Percentiles rank a stretch among this genome's conserved stretches.
Evolutionary conservation across 2,797 vertebrate species (phyloP).

Genomic region (Rhodeus uyekii): DNA sequence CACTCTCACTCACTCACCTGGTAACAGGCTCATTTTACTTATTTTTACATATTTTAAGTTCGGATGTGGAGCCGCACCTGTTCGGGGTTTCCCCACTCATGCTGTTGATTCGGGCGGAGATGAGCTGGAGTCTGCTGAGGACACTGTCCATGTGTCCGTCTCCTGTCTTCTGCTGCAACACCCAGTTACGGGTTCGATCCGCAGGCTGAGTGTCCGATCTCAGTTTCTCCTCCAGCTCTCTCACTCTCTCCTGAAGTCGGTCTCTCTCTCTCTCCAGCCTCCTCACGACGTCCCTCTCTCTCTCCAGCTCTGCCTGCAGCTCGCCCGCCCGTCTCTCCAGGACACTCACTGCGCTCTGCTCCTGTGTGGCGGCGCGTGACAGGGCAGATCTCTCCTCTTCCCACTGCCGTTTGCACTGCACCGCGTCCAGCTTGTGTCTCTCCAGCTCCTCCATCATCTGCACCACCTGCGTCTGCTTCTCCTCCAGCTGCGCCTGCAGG

Average conservation of each 20-base stretch:
- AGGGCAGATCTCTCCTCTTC: conserved; percentile 81
- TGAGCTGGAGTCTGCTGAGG: conserved; percentile 78
- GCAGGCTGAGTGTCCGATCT: conserved; percentile 56
- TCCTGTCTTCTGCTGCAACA: conserved; percentile 82
- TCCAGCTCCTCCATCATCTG: conserved; percentile 86
- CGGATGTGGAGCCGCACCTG: conserved; percentile 76
- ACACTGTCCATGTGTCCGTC: conserved; percentile 75
- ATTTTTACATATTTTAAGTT: too few species aligned
- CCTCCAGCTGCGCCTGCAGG: conserved; percentile 83
- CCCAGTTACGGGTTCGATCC: conserved; percentile 84
- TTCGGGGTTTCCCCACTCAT: conserved; percentile 76
- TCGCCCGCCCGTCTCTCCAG: conserved; percentile 77
- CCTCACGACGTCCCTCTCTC: conserved; percentile 68
- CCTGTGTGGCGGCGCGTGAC: too few species aligned
- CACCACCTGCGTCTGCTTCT: conserved; percentile 84
- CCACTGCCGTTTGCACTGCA: conserved; percentile 77
- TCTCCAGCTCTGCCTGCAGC: conserved; percentile 80
- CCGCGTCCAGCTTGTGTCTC: conserved; percentile 82
- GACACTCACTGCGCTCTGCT: conserved; percentile 83
- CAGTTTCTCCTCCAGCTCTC: conserved; percentile 63
- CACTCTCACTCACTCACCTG: too few species aligned
- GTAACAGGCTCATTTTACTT: too few species aligned
- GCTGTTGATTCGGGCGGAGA: conserved; percentile 79
- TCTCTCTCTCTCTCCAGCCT: conserved; percentile 57
- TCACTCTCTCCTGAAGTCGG: conserved; percentile 62